Evolutionary conservation across 2,888 invertebrate genomes (phyloP), one percentile per base, ranked within the genome.

Genomic region (Nudaria mundana): DNA sequence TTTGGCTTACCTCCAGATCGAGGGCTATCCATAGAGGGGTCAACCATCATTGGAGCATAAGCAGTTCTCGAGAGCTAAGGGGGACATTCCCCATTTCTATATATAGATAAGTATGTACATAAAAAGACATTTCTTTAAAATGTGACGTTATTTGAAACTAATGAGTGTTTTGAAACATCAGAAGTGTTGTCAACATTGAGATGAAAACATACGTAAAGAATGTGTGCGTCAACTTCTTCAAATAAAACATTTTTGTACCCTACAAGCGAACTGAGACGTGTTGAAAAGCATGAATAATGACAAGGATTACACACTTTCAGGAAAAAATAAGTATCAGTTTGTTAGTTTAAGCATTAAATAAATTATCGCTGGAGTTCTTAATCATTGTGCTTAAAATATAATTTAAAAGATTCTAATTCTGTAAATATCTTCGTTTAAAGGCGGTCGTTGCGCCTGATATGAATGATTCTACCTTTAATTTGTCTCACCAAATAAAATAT

Each of bases 331-430:
- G 30, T n/a, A n/a, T n/a, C n/a, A n/a, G 59, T 66, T 58, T 65
- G 49, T 65, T 50, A 44, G 36, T 56, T 63, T 55, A 62, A 60
- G 63, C 66, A 57, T 62, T 41, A 41, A 45, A 74, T 75, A 70
- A 74, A 67, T 71, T 68, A 70, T 68, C 64, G 55, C 57, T 49
- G 56, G 48, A 55, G 50, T 59, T 56, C 55, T 73, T 75, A 74
- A 76, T 76, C 68, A 63, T 57, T 66, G 59, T 59, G 52, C 61
- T 69, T 65, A 57, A 69, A 66, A 56, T 48, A 47, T 53, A 59
- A 62, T 68, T 67, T 64, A 50, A 54, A 44, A 60, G 41, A 52
- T 55, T 67, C 69, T 70, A 68, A 71, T 66, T 76, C 52, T 52
- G 63, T 55, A 66, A 65, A 56, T 52, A 60, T 53, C 47, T 46